phyloP scores from a whole-genome alignment of 2,797 vertebrate genomes.

The Neosilurus hyrtlii region DNA sequence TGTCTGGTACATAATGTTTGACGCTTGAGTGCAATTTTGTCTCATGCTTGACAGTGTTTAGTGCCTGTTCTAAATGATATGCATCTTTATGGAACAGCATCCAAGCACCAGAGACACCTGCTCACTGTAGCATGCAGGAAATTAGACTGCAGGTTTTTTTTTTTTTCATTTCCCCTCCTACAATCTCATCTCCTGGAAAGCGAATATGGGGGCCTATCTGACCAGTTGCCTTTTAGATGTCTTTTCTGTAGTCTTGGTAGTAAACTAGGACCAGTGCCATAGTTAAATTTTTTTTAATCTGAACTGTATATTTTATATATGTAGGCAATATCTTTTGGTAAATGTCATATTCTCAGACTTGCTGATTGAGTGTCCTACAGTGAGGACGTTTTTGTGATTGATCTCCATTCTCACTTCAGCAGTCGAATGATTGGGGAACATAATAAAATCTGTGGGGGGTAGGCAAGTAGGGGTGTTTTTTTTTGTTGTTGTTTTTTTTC shows the following conservation, averaged over 20 bases:
- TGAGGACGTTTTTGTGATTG: conserved; percentile 64
- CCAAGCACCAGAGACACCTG: conserved; percentile 65
- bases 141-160: conserved; percentile 76
- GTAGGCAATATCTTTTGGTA: conserved; percentile 60
- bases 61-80: conserved; percentile 69
- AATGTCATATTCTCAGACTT: conserved; percentile 66
- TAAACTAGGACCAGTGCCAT: conserved; percentile 66
- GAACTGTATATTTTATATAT: conserved; percentile 73
- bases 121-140: conserved; percentile 72
- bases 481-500: background rate
- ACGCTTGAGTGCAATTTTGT: conserved; percentile 61
- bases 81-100: conserved; percentile 71
- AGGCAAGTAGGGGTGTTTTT: conserved; percentile 41
- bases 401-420: conserved; percentile 61
- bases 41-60: conserved; percentile 61
- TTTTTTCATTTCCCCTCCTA: conserved; percentile 79
- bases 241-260: conserved; percentile 58
- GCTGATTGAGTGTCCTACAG: conserved; percentile 48
- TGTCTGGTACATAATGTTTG: conserved; percentile 28
- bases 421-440: conserved; percentile 48
- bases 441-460: conserved; percentile 62
- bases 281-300: conserved; percentile 75
- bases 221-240: conserved; percentile 68
- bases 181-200: conserved; percentile 65
- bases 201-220: conserved; percentile 68